These are phyloP conservation scores for Laticauda colubrina DNA, from an alignment of 2,113 vertebrate genomes.

Conservation along the genomic window DNA sequence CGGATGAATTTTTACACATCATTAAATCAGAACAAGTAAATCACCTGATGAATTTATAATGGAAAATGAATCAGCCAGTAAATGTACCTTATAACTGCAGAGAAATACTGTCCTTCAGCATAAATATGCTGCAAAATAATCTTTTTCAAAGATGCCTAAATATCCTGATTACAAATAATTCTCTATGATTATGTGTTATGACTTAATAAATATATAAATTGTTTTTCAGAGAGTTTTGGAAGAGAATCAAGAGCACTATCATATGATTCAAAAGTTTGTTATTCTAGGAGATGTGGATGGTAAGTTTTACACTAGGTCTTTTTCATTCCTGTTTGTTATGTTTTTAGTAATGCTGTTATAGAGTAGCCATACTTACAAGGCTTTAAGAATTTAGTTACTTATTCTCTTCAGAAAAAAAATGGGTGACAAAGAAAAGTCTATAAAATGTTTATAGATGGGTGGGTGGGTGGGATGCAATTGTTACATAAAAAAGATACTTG, in stretches of 20 bases:
- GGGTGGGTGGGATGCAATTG: not conserved
- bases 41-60: not conserved
- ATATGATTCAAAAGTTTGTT: slow-evolving; percentile 93
- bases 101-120: not conserved
- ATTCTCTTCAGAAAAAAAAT: not conserved
- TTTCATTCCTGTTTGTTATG: not conserved
- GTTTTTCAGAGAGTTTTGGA: slow-evolving; percentile 86
- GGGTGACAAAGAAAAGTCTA: not conserved
- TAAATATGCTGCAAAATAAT: slow-evolving; percentile 11
- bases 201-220: slow-evolving; percentile 27
- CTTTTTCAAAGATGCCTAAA: not conserved
- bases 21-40: not conserved
- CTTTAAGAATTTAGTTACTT: not conserved
- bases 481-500: not conserved
- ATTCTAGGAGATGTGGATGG: slow-evolving; percentile 93
- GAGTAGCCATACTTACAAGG: not conserved
- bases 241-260: slow-evolving; percentile 91
- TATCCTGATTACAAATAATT: slow-evolving; percentile 13
- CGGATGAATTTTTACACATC: not conserved
- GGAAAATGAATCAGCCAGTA: not conserved
- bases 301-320: slow-evolving; percentile 63
- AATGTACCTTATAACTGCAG: slow-evolving; percentile 30
- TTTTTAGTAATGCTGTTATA: not conserved
- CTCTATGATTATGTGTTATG: slow-evolving; percentile 2
- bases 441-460: not conserved